phyloP scores from a whole-genome alignment of 1,140 invertebrate species.

The Eriosoma lanigerum region DNA sequence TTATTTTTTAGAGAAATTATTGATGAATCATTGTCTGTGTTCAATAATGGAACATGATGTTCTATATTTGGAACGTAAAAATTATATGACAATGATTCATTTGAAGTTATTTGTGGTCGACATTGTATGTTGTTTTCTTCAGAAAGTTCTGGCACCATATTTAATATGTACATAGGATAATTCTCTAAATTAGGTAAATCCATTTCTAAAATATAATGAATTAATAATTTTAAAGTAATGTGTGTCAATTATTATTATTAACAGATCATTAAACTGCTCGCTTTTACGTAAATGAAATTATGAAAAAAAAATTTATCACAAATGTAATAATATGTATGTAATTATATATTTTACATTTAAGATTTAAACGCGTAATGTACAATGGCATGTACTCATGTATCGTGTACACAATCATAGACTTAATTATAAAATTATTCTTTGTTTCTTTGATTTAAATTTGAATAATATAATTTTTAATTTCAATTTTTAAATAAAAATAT shows the following conservation, averaged over 20 bases:
- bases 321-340: no score
- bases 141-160: conserved; percentile 12
- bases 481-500: no score
- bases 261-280: background rate
- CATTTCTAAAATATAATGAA: conserved; percentile 9
- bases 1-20: background rate
- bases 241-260: background rate
- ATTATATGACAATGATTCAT: conserved; percentile 1
- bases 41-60: background rate
- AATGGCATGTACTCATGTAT: no score
- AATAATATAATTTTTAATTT: no score
- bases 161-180: conserved; percentile 35
- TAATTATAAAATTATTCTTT: no score
- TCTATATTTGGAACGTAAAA: conserved; percentile 21
- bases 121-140: background rate
- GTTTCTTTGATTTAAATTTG: no score
- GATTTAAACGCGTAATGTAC: no score
- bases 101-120: background rate
- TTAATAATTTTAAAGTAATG: background rate
- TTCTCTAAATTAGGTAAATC: conserved; percentile 36
- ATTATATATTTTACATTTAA: no score
- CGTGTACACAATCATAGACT: no score
- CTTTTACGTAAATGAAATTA: background rate
- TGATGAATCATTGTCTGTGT: background rate
- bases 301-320: background rate